Evolutionary conservation across 2,113 vertebrate species (phyloP).

Genomic region (Urocitellus parryii): DNA sequence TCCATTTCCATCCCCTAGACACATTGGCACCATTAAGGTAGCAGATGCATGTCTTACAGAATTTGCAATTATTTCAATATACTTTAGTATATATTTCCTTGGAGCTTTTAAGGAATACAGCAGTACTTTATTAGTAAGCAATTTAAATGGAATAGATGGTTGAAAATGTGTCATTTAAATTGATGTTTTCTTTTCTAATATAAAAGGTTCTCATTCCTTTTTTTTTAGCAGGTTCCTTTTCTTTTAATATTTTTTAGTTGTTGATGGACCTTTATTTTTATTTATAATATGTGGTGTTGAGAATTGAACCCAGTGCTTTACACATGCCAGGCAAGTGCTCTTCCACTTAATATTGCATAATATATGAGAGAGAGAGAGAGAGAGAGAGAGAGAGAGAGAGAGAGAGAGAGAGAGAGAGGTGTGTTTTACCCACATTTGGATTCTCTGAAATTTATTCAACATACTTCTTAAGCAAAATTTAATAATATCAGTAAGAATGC

Average conservation of each 20-base stretch:
- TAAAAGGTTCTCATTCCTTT: background rate
- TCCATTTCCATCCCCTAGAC: fast-evolving
- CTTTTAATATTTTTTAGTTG: too few species aligned
- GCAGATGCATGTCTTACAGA: background rate
- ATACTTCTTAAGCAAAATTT: constrained; percentile 8
- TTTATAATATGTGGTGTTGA: too few species aligned
- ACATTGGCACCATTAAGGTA: background rate
- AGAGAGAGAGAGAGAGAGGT: too few species aligned
- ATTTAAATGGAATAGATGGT: background rate
- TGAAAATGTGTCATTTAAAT: background rate
- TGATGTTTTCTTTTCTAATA: background rate
- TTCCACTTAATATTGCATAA: background rate
- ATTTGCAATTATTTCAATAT: background rate
- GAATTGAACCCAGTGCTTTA: too few species aligned
- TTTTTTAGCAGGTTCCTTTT: too few species aligned
- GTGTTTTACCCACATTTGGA: background rate
- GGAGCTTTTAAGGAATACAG: background rate
- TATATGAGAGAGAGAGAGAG: background rate
- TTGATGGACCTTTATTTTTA: too few species aligned
- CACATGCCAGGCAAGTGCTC: too few species aligned
- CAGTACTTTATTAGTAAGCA: background rate
- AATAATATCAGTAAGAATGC: background rate
- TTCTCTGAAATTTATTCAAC: background rate
- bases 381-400: background rate
- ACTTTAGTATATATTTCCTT: background rate